Base-by-base conservation (phyloP, 2,113 vertebrate species). In the Ammospiza nelsoni region DNA sequence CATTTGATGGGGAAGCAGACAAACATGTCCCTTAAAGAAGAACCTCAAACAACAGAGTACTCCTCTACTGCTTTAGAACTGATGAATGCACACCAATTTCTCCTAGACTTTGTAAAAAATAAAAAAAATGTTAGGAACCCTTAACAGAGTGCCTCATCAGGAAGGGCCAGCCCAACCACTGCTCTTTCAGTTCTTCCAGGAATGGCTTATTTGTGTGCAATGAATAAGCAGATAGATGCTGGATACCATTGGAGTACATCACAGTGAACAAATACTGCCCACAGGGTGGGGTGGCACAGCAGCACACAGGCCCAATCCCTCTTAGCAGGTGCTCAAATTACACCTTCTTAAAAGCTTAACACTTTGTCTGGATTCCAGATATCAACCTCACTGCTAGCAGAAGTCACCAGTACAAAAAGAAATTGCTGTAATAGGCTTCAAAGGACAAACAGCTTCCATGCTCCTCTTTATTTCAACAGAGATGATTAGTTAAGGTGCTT, bases 401-500 rank as follows among this genome's bases (percentile, higher is more conserved):
- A 89, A 72, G 72, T 68, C 68, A 79, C 68, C 66, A 39, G 44
- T 80, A 95, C 89, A 96, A 68, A 46, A 94, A 41, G 9, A 68
- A 62, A 28, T 86, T 76, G 78, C 83, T 95, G 78, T 94, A 90
- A 94, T 55, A 68, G 59, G 49, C 35, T 76, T 90, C 81, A 75
- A 67, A 76, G 61, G 88, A 87, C 66, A 83, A 67, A 73, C 43
- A 90, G 88, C 68, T 92, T 59, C 86, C 92, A 83, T 4, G 2
- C 68, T 87, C 52, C 69, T 46, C 51, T 90, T 92, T 67, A 94
- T 52, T 93, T 85, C 76, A 75, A 84, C 49, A 63, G 43, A 91
- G 79, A 74, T 0, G 4, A 62, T 55, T 55, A 79, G 85, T 89
- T 96, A 97, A 97, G 95, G 95, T 98, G 97, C 97, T 97, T 94